These are phyloP conservation scores for Xylota segnis DNA, from an alignment of 2,888 invertebrate genomes.

Conservation along the genomic window DNA sequence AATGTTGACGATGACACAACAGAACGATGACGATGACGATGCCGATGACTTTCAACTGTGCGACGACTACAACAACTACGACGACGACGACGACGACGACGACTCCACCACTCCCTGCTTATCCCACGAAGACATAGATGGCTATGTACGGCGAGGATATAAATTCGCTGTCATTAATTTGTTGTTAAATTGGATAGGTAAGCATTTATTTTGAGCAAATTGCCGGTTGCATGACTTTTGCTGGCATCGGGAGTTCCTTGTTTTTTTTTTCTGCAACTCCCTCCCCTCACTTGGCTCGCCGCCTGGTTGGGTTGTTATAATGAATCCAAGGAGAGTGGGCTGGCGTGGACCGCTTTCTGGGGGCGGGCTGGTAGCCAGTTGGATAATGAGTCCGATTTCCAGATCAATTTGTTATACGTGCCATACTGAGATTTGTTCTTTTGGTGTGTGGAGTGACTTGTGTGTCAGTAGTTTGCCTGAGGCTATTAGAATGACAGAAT, in stretches of 20 bases:
- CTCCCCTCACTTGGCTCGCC: too few relatives aligned
- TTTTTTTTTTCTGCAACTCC: constrained; percentile 21
- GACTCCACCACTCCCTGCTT: constrained; percentile 62
- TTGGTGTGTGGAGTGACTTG: constrained; percentile 24
- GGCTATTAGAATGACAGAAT: constrained; percentile 30
- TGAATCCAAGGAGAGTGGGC: constrained; percentile 32
- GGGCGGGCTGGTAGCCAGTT: constrained; percentile 71
- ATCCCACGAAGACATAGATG: constrained; percentile 39
- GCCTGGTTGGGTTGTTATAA: constrained; percentile 26
- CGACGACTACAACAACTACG: constrained; percentile 46
- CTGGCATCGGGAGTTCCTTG: constrained; percentile 56
- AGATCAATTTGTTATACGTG: constrained; percentile 76
- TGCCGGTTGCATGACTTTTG: constrained; percentile 76
- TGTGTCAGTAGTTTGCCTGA: constrained; percentile 18
- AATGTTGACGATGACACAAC: constrained; percentile 77
- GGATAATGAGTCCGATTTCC: constrained; percentile 74
- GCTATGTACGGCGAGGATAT: constrained; percentile 70
- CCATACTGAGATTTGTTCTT: constrained; percentile 65
- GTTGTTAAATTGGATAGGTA: constrained; percentile 80
- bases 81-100: background rate
- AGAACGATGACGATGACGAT: constrained; percentile 74
- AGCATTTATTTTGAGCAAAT: constrained; percentile 78
- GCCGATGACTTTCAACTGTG: constrained; percentile 68
- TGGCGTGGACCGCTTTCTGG: constrained; percentile 56
- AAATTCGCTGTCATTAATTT: constrained; percentile 79